These are phyloP conservation scores for Drosophila malerkotliana DNA, from an alignment of 1,140 invertebrate species.

Conservation along the genomic window DNA sequence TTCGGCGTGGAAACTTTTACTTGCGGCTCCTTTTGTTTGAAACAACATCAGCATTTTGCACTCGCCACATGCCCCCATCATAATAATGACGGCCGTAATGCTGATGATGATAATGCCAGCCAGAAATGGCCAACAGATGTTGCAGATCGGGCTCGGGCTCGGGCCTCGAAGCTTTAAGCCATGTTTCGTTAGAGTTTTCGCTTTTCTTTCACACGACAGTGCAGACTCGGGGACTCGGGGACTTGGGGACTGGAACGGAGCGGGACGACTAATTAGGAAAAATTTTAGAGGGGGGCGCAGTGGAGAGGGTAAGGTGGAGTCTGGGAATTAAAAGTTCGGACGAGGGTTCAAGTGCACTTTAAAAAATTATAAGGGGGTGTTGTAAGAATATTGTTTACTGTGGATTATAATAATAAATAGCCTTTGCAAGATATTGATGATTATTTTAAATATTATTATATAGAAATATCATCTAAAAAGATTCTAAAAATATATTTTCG, in stretches of 20 bases:
- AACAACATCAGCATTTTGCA: neutral
- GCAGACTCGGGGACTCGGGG: too few species aligned
- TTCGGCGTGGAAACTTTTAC: conserved; percentile 1
- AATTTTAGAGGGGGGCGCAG: conserved; percentile 40
- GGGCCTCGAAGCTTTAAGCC: conserved; percentile 5
- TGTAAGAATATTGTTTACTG: too few species aligned
- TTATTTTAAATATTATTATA: too few species aligned
- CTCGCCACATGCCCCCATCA: neutral
- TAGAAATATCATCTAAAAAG: too few species aligned
- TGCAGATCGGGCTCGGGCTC: neutral
- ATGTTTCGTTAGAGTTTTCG: conserved; percentile 55
- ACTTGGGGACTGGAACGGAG: too few species aligned
- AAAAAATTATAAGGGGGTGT: neutral
- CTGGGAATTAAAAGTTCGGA: conserved; percentile 9
- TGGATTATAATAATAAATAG: too few species aligned
- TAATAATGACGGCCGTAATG: neutral
- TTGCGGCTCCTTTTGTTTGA: neutral
- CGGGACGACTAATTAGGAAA: conserved; percentile 67
- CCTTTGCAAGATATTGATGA: too few species aligned
- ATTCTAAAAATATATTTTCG: too few species aligned
- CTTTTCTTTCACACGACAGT: conserved; percentile 68
- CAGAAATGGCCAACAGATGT: neutral
- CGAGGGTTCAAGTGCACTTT: conserved; percentile 4
- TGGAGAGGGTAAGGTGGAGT: neutral
- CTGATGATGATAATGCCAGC: neutral